phyloP scores from a whole-genome alignment of 2,888 invertebrate genomes.

The Plebejus melissa region DNA sequence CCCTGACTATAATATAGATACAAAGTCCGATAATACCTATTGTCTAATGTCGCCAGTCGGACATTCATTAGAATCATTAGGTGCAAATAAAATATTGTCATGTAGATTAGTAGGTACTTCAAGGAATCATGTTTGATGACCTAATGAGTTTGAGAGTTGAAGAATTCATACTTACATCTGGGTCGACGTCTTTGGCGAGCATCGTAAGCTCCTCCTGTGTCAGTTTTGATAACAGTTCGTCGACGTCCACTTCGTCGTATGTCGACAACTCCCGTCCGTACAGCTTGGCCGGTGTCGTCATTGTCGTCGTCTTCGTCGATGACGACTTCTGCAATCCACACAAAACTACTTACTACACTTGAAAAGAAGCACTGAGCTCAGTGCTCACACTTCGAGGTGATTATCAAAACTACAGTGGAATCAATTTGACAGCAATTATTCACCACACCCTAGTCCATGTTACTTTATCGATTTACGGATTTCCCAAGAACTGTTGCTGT shows the following conservation, averaged over 20 bases:
- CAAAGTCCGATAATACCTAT: background rate
- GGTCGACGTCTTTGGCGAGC: slow-evolving; percentile 99
- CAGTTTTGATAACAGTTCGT: slow-evolving; percentile 94
- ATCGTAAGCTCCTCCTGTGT: slow-evolving; percentile 97
- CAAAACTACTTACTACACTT: slow-evolving; percentile 34
- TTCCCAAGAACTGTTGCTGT: slow-evolving; percentile 32
- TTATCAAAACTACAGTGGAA: slow-evolving; percentile 28
- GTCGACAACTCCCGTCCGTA: slow-evolving; percentile 93
- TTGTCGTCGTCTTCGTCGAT: slow-evolving; percentile 91
- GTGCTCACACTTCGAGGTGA: slow-evolving; percentile 22
- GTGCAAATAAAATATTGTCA: too few relatives aligned
- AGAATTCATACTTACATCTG: slow-evolving; percentile 89
- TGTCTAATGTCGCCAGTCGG: background rate
- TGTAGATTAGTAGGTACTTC: background rate
- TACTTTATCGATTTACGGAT: slow-evolving; percentile 31
- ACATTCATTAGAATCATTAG: too few relatives aligned
- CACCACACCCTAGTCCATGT: slow-evolving; percentile 65
- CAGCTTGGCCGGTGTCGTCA: slow-evolving; percentile 93
- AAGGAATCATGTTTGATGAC: background rate
- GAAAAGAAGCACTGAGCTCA: slow-evolving; percentile 30
- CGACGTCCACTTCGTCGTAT: slow-evolving; percentile 97
- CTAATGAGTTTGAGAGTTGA: background rate
- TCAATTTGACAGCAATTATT: slow-evolving; percentile 48
- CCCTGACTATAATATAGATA: too few relatives aligned
- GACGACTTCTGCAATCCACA: slow-evolving; percentile 88